Evolutionary conservation across 2,113 vertebrate species (phyloP).

Genomic region (Papio anubis): DNA sequence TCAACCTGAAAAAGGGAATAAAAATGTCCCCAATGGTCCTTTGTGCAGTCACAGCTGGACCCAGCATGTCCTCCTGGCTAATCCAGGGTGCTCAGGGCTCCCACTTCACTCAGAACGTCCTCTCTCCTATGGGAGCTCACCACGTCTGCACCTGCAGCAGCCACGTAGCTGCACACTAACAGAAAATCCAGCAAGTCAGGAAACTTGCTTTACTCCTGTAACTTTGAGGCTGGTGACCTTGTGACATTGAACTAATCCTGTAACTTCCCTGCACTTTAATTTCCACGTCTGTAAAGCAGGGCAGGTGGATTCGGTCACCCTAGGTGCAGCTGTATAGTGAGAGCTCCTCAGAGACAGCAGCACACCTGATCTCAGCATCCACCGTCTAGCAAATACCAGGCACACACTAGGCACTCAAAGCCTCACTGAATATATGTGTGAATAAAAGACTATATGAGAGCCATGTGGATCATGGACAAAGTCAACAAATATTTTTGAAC

Average conservation of each 20-base stretch:
- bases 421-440: background rate
- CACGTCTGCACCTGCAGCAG: background rate
- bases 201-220: background rate
- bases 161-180: no score
- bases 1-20: background rate
- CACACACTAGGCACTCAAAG: background rate
- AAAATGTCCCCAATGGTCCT: background rate
- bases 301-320: background rate
- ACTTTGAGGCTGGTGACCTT: background rate
- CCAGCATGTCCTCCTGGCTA: background rate
- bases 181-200: background rate
- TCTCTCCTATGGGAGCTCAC: background rate
- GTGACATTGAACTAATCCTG: background rate
- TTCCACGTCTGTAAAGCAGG: background rate
- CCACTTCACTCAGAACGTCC: background rate
- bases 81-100: background rate
- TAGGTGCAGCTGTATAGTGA: background rate
- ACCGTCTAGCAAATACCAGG: background rate
- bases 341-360: background rate
- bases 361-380: background rate
- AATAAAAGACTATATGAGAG: background rate
- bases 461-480: background rate
- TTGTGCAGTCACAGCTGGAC: background rate
- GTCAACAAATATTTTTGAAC: background rate
- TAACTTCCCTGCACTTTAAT: background rate